Evolutionary conservation across 1,140 invertebrate genomes (phyloP).

Genomic region (Delia radicum): DNA sequence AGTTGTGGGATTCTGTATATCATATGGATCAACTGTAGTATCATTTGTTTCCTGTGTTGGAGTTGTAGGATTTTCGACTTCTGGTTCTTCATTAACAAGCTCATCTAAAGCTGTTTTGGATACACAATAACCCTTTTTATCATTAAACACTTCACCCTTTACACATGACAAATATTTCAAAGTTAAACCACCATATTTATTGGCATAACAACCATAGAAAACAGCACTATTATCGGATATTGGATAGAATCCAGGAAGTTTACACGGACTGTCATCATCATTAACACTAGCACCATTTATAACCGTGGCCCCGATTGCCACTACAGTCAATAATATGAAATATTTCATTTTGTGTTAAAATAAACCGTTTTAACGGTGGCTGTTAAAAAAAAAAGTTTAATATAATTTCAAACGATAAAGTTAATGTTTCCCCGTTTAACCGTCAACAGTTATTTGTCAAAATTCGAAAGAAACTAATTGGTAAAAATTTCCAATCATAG

Average conservation of each 20-base stretch:
- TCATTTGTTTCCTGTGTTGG: neutral
- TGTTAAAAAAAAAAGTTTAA: neutral
- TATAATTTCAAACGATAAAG: neutral
- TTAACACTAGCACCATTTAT: conserved; percentile 18
- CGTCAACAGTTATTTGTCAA: neutral
- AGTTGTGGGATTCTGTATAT: neutral
- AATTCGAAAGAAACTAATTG: neutral
- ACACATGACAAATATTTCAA: conserved; percentile 32
- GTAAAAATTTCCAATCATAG: neutral
- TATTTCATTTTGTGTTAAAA: neutral
- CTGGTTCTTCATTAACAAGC: neutral
- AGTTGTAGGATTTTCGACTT: neutral
- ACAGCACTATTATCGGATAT: conserved; percentile 31
- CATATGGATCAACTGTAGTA: neutral
- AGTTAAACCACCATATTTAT: conserved; percentile 29
- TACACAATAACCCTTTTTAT: conserved; percentile 27
- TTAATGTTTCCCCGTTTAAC: neutral
- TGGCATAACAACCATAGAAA: conserved; percentile 33
- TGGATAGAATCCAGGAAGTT: conserved; percentile 30
- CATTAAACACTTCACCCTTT: conserved; percentile 31
- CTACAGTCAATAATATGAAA: neutral
- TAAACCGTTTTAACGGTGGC: neutral
- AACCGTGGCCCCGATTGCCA: conserved; percentile 10
- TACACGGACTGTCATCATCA: conserved; percentile 30
- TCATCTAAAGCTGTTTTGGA: neutral